Conservation (phyloP, 2,888 invertebrate species). For the Acanthacorydalis orientalis region DNA sequence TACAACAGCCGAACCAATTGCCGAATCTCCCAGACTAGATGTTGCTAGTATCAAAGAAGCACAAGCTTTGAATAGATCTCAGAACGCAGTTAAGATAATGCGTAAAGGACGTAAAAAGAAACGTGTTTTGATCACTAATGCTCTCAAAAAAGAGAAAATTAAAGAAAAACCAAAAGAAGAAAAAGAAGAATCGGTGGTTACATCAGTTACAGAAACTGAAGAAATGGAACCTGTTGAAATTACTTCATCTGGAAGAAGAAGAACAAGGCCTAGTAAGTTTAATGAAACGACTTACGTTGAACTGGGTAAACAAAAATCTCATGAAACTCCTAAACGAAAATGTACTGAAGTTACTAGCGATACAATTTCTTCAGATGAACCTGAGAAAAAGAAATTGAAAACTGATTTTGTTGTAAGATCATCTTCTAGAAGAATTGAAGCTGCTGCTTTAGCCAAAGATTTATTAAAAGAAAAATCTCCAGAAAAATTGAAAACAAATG, state of each 20-base stretch:
- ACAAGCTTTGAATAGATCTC: slow-evolving; percentile 38
- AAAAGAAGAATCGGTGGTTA: neutral
- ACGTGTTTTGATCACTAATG: slow-evolving; percentile 16
- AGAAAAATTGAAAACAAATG: too few relatives aligned
- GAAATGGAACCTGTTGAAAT: slow-evolving; percentile 27
- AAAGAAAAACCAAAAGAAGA: neutral
- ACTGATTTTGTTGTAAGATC: slow-evolving; percentile 4
- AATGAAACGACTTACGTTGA: slow-evolving; percentile 44
- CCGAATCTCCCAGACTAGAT: slow-evolving; percentile 22
- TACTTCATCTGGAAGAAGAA: slow-evolving; percentile 44
- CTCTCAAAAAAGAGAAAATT: slow-evolving; percentile 9
- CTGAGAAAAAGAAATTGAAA: slow-evolving; percentile 18
- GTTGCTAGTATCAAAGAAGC: slow-evolving; percentile 23
- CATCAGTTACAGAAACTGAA: neutral
- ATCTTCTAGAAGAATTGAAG: neutral
- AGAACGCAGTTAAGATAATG: slow-evolving; percentile 33
- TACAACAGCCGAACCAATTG: slow-evolving; percentile 26
- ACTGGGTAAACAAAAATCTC: slow-evolving; percentile 14
- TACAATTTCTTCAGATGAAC: slow-evolving; percentile 10
- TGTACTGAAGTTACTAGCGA: slow-evolving; percentile 11
- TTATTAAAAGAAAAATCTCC: too few relatives aligned
- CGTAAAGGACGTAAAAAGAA: slow-evolving; percentile 25
- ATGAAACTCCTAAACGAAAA: slow-evolving; percentile 17
- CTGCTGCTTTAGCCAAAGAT: neutral
- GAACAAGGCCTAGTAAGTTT: slow-evolving; percentile 44